Base-by-base conservation (phyloP, 2,888 invertebrate genomes). In the Ditula angustiorana region DNA sequence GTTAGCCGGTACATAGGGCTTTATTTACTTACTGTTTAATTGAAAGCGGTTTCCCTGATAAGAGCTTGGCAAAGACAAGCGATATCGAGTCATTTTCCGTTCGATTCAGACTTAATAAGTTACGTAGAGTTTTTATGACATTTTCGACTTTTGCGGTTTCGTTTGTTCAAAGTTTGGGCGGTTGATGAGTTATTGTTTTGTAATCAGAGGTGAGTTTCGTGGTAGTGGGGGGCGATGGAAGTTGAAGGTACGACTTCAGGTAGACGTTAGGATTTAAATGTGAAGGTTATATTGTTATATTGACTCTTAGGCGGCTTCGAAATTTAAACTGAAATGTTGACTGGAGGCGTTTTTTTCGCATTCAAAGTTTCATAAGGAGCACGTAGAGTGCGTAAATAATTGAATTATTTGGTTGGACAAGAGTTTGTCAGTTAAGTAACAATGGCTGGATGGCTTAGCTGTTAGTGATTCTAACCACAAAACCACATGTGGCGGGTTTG, bases 21-120 rank as follows among this genome's bases (percentile, higher is more conserved):
- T 77, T 90, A 91, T 91, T 88, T 91, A 92, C 90, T 88, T 90
- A 90, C 88, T 88, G 79, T 85, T 88, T 91, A 91, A 91, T 91
- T 91, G 90, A 90, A 91, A 89, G 88, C 86, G 88, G 86, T 90
- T 86, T 82, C 81, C 77, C 71, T 84, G 90, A 89, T 90, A 90
- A 87, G 85, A 80, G 82, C 75, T 77, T 80, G 83, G 75, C 78
- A 81, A 81, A 85, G 84, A 85, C 88, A 85, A n/a, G 82, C 81
- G 79, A 80, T 79, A 82, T 83, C 81, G 81, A 75, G 61, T 61
- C 66, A 66, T 74, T 75, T 71, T 68, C 71, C 74, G 74, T 76
- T 76, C 76, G 75, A 77, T 77, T 78, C 79, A 76, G 76, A 75
- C 77, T 80, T 79, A 76, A 79, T 75, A 76, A 78, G 75, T 75